Base-by-base conservation (phyloP, 2,888 invertebrate species). In the Dioctria rufipes region DNA sequence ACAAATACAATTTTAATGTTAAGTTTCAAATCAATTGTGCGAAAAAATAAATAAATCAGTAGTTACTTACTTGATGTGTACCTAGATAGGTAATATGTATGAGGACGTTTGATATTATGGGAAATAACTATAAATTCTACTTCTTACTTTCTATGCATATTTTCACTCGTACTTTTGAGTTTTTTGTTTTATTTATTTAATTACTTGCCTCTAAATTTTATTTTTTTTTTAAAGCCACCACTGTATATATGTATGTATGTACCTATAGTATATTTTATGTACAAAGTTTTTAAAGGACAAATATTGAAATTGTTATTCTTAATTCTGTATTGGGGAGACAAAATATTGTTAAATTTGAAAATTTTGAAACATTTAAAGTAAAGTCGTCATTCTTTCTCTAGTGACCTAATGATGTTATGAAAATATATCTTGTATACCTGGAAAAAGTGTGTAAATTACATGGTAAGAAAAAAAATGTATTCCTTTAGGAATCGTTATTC, bases 211-310 rank as follows among this genome's bases (percentile, higher is more conserved):
- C 25, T 25, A 25, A 25, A 25, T 25, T 25, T 25, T 25, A 25
- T 25, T 73, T 42, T 42, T 58, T 25, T 42, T 54, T 39, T 73
- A 73, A 73, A 73, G 73, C 73, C 73, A 73, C 73, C 73, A 73
- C 73, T 73, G 73, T 73, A 25, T 25, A 25, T 25, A 25, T 25
- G 25, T 25, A 25, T 25, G 25, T 25, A 25, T 25, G 25, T 25
- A 25, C 25, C 25, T 25, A 25, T 25, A 73, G 58, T 73, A 73
- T 73, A 39, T 71, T n/a, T 25, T 25, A 25, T 25, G 25, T 42
- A 73, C 58, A 60, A 58, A 58, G 37, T 69, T 51, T 67, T 69
- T 54, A 46, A 46, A 8, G 11, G 2, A 11, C 25, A 3, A 54
- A 54, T 11, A 54, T 11, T 54, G 6, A 54, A 25, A 54, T 54